Conservation (phyloP, 2,797 vertebrate species). For the Hyperoplus lanceolatus region DNA sequence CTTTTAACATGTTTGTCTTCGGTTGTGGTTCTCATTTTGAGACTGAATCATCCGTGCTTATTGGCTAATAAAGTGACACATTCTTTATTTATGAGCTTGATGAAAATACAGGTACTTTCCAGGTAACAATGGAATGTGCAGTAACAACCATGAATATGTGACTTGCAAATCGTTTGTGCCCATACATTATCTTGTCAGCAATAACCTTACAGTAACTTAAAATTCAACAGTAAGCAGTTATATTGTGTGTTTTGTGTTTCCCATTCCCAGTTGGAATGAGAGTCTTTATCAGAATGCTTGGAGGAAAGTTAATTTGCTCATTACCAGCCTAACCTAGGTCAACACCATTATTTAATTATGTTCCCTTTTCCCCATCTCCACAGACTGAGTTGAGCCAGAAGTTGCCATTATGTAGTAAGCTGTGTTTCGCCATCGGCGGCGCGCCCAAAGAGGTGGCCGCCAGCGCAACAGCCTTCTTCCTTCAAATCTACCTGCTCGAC, state of each 20-base stretch:
- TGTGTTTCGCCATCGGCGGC: constrained; percentile 96
- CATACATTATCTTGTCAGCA: constrained; percentile 1
- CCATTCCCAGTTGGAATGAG: not conserved
- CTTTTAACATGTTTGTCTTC: not conserved
- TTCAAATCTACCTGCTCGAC: constrained; percentile 97
- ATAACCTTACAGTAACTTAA: not conserved
- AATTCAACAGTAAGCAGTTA: not conserved
- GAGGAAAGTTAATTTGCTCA: constrained; percentile 32
- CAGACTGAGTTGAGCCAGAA: constrained; percentile 79
- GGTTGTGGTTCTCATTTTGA: not conserved
- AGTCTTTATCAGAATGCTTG: not conserved
- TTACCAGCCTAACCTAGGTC: constrained; percentile 19
- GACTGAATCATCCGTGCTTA: not conserved
- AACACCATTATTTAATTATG: not conserved
- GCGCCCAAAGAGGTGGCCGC: constrained; percentile 93
- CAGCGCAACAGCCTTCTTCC: constrained; percentile 94
- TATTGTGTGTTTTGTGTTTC: not conserved
- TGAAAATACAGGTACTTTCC: not conserved
- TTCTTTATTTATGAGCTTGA: not conserved
- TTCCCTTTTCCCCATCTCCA: not conserved
- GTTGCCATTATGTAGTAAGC: constrained; percentile 89
- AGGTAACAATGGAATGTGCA: not conserved
- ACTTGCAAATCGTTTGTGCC: not conserved
- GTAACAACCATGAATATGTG: not conserved
- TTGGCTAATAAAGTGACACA: not conserved